These are phyloP conservation scores for Actenoides lindsayi DNA, from an alignment of 2,113 vertebrate species.

Conservation along the genomic window DNA sequence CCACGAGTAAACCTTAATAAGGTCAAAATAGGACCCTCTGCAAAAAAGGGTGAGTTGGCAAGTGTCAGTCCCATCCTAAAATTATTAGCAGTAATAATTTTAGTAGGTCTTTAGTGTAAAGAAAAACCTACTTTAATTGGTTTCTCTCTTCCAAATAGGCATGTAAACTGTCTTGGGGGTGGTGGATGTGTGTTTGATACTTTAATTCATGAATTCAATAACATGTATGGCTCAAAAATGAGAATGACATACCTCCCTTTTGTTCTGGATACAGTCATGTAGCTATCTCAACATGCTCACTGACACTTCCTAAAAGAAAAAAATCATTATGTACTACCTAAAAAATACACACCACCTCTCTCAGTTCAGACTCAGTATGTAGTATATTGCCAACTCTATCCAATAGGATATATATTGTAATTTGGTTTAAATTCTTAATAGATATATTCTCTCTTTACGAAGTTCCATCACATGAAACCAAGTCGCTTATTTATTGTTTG, in stretches of 20 bases:
- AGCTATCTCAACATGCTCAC: conserved; percentile 32
- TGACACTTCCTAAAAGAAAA: conserved; percentile 57
- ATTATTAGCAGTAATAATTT: conserved; percentile 44
- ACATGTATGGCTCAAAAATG: conserved; percentile 26
- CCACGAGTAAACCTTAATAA: conserved; percentile 78
- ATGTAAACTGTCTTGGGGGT: conserved; percentile 15
- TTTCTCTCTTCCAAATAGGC: conserved; percentile 9
- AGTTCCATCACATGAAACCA: conserved; percentile 81
- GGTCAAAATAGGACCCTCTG: conserved; percentile 78
- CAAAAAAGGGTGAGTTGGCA: conserved; percentile 74
- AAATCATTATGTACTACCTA: conserved; percentile 38
- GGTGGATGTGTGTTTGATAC: background rate
- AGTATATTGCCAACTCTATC: conserved; percentile 79
- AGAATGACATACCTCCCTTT: conserved; percentile 49
- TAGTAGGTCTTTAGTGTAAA: conserved; percentile 32
- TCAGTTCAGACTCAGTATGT: conserved; percentile 35
- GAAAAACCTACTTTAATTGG: conserved; percentile 15
- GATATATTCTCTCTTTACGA: conserved; percentile 75
- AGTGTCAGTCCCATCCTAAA: conserved; percentile 66
- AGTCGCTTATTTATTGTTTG: conserved; percentile 69
- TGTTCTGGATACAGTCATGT: conserved; percentile 42
- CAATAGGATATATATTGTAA: conserved; percentile 79
- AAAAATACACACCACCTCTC: conserved; percentile 50
- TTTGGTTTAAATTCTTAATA: conserved; percentile 77
- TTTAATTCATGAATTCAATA: conserved; percentile 39